These are phyloP conservation scores for Heterohyrax brucei DNA, from an alignment of 2,797 vertebrate genomes.

Conservation along the genomic window DNA sequence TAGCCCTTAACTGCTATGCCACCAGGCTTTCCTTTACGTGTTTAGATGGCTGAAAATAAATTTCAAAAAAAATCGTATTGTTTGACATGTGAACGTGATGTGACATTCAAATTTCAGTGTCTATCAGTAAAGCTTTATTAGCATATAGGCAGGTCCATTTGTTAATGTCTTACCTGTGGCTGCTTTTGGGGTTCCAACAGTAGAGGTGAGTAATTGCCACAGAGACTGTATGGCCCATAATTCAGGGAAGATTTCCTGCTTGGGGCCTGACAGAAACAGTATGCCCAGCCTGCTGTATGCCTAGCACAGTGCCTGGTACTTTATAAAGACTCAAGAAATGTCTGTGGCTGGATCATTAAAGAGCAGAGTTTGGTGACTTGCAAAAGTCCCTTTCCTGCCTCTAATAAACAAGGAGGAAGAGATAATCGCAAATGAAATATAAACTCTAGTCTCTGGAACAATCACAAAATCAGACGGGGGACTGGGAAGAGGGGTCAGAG, in stretches of 20 bases:
- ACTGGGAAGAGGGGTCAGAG: accelerated
- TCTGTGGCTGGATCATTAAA: background rate
- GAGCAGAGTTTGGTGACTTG: background rate
- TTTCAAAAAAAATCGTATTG: background rate
- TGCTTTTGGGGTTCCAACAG: accelerated
- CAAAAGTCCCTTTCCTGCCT: background rate
- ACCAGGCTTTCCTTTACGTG: background rate
- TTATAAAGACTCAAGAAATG: background rate
- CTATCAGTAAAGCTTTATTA: background rate
- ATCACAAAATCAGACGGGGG: background rate
- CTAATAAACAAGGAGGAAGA: background rate
- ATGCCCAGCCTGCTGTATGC: too few species aligned
- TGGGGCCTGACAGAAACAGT: background rate
- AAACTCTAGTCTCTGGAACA: background rate
- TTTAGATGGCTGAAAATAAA: background rate
- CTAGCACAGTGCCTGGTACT: background rate
- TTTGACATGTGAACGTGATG: background rate
- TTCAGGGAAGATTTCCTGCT: background rate
- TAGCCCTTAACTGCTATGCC: too few species aligned
- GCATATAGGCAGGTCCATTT: accelerated
- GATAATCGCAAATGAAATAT: constrained; percentile 4
- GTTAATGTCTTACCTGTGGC: accelerated
- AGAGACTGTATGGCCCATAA: background rate
- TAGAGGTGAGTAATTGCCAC: background rate
- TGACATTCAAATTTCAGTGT: background rate